These are phyloP conservation scores for Nothobranchius furzeri DNA, from an alignment of 2,113 vertebrate genomes.

Conservation along the genomic window DNA sequence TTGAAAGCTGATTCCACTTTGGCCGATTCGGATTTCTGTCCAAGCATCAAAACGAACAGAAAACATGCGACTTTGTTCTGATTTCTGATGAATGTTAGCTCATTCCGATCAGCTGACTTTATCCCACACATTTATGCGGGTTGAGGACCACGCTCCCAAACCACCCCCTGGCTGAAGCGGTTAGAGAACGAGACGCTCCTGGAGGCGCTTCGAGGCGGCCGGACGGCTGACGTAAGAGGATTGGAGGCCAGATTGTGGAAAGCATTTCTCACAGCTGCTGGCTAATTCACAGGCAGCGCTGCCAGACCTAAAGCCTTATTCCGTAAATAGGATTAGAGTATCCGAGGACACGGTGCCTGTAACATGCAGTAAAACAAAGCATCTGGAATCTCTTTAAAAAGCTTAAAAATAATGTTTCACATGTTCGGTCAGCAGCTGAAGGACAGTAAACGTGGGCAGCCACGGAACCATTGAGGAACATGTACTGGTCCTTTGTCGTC, in stretches of 20 bases:
- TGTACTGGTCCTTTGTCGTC: conserved; percentile 1
- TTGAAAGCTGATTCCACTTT: no score
- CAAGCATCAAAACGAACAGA: no score
- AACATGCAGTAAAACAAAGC: conserved; percentile 18
- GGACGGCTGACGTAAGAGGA: conserved; percentile 68
- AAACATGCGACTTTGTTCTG: no score
- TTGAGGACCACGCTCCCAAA: no score
- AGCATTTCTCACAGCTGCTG: conserved; percentile 45
- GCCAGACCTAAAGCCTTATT: conserved; percentile 38
- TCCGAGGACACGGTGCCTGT: conserved; percentile 43
- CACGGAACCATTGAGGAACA: conserved; percentile 29
- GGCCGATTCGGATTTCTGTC: no score
- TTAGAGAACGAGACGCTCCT: conserved; percentile 45
- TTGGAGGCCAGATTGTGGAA: conserved; percentile 56
- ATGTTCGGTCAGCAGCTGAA: no score
- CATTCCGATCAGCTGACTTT: no score
- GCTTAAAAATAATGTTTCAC: no score
- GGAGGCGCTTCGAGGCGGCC: conserved; percentile 55
- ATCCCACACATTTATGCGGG: background rate
- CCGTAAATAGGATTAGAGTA: conserved; percentile 72
- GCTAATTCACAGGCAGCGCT: conserved; percentile 10
- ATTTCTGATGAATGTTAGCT: no score
- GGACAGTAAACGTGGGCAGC: no score
- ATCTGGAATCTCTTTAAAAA: conserved; percentile 15
- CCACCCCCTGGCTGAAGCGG: no score